Evolutionary conservation across 2,888 invertebrate species (phyloP), one percentile per base, ranked within the genome.

Genomic region (Rhamphomyia laevipes): DNA sequence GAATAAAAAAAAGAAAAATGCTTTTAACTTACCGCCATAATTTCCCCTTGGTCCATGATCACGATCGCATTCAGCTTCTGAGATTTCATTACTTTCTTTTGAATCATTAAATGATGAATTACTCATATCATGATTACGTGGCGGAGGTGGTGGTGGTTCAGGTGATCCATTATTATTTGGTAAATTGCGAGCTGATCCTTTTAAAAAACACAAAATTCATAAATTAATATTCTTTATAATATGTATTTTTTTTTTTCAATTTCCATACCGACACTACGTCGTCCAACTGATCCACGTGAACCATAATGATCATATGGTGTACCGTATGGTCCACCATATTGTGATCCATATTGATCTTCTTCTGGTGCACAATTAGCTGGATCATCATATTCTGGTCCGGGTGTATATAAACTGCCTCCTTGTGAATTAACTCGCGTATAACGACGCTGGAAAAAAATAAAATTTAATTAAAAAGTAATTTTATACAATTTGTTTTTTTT

Each of bases 81-180:
- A 90, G 72, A 90, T 88, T 73, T 91, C 91, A 74, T 90, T 91
- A 72, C 90, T 90, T 71, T 91, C 90, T 76, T 91, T 91, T 67
- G 89, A 89, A 71, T 91, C 91, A 73, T 92, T 91, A 74, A 90
- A 90, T 50, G 83, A 84, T 59, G 85, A 84, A 62, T 84, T 84
- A 61, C 82, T 83, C 59, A 77, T 77, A 69, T 86, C 87, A 63
- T 88, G 86, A 71, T 89, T 89, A 66, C 82, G 83, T 64, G 82
- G 89, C 61, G 82, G 90, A 57, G 84, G 90, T 75, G 80, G 80
- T 58, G 80, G 79, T 44, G 80, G 79, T 69, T 77, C 77, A 61
- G 79, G 70, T 74, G 84, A 65, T 74, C 79, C 74, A 58, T 80
- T 75, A 53, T 67, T 67, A 70, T 54, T 55, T 48, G 66, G 67